phyloP scores from a whole-genome alignment of 2,113 vertebrate genomes.

The Myanophis thanlyinensis region DNA sequence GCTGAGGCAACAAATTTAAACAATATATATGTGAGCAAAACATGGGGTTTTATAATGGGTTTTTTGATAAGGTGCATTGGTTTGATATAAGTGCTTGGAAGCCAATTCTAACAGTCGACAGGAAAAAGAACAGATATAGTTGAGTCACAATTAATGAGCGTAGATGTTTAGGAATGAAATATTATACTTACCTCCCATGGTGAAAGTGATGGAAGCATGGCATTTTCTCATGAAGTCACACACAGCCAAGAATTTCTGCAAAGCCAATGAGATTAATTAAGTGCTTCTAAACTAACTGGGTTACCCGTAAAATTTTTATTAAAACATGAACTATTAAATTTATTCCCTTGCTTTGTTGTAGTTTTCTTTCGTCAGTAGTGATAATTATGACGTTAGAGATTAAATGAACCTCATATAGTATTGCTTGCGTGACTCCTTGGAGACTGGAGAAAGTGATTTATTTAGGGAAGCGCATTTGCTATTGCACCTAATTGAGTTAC shows the following conservation, averaged over 20 bases:
- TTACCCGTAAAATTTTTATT: constrained; percentile 69
- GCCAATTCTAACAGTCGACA: neutral
- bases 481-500: constrained; percentile 68
- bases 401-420: constrained; percentile 72
- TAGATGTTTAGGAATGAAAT: neutral
- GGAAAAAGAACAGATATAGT: neutral
- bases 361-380: constrained; percentile 55
- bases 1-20: neutral
- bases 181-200: neutral
- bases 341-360: constrained; percentile 65
- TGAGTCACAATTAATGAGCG: too few species aligned
- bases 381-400: constrained; percentile 76
- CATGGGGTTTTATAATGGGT: neutral
- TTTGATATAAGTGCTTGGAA: neutral
- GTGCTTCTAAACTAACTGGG: constrained; percentile 66
- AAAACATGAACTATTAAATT: constrained; percentile 69
- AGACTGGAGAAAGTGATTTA: constrained; percentile 67
- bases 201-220: neutral
- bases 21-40: neutral
- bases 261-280: constrained; percentile 71
- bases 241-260: constrained; percentile 54
- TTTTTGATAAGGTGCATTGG: neutral
- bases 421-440: constrained; percentile 62
- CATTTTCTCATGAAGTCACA: constrained; percentile 54
- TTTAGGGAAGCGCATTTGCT: constrained; percentile 64